Evolutionary conservation across 2,888 invertebrate species (phyloP), one percentile per base, ranked within the genome.

Genomic region (Cancer borealis): DNA sequence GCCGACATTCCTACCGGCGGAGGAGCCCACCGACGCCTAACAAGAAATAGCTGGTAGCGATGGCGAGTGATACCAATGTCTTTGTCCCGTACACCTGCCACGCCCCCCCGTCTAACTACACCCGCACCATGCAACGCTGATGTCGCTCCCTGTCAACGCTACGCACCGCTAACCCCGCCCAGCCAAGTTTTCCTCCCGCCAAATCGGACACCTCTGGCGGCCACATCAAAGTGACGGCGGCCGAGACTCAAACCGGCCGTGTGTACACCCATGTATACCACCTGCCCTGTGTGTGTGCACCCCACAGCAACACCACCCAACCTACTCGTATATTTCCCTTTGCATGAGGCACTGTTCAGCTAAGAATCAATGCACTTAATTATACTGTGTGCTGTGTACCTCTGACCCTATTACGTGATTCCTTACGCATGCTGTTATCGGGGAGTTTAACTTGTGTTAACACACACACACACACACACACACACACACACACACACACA

Each of bases 161-260:
- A n/a, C 46, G 14, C 47, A 14, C 26, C 79, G 26, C 92, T 47
- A 79, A 47, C 46, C 12, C 49, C 92, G 39, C 46, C 21, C 54
- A 47, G 60, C 87, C 49, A 92, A 88, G 39, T 47, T 92, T 88
- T 66, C n/a, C 66, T 30, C 49, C 17, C 88, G 66, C 88, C 54
- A 92, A 92, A 92, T 88, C 26, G 49, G 87, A 66, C 87, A 92
- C 66, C 88, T 60, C 45, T 21, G 92, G 49, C 92, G 92, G 92
- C 66, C 45, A 92, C 92, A 88, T 92, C 92, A 92, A 92, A 88
- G 92, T 84, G 39, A 39, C 84, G 84, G 84, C 84, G 84, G 84
- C 3, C 84, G 84, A 39, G 39, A 39, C 84, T 84, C 84, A 84
- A 84, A 84, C 84, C 84, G 39, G 84, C 84, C 84, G 84, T 91